A percentile compares a stretch with the other conserved stretches of the same genome.
Conservation (phyloP, 2,797 vertebrate species). For the Hydrophis major region DNA sequence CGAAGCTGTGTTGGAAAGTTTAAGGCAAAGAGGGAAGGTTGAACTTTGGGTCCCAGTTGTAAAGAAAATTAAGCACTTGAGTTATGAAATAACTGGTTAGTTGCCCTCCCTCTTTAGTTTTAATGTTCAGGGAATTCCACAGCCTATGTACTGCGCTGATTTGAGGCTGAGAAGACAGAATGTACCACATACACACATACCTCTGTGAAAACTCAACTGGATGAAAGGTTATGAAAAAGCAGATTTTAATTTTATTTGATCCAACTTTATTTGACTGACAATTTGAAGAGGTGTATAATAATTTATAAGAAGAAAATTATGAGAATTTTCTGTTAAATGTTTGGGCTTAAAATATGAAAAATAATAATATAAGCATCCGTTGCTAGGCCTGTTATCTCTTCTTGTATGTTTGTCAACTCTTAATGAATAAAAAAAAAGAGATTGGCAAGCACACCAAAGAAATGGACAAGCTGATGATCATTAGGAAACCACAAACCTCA, state of each 20-base stretch:
- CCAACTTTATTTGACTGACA: constrained; percentile 3
- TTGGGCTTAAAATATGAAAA: constrained; percentile 35
- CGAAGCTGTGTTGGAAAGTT: background rate
- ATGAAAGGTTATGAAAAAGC: background rate
- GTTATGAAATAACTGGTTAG: background rate
- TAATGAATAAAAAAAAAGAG: constrained; percentile 51
- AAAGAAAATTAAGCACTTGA: constrained; percentile 7
- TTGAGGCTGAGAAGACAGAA: background rate
- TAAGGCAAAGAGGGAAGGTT: background rate
- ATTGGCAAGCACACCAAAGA: constrained; percentile 78
- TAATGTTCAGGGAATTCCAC: background rate
- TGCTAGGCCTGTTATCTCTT: constrained; percentile 53
- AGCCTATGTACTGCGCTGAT: background rate
- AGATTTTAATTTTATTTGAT: background rate
- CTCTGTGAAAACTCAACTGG: background rate
- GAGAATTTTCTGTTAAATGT: constrained; percentile 48
- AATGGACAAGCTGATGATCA: constrained; percentile 70
- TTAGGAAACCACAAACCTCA: constrained; percentile 75
- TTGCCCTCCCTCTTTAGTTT: background rate
- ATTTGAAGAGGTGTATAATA: constrained; percentile 29
- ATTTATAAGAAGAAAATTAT: constrained; percentile 38
- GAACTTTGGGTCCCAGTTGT: background rate
- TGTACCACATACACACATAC: background rate
- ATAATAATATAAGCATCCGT: constrained; percentile 27
- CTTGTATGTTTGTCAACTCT: constrained; percentile 63